Evolutionary conservation across 2,888 invertebrate genomes (phyloP).

Genomic region (Idaea dimidiata): DNA sequence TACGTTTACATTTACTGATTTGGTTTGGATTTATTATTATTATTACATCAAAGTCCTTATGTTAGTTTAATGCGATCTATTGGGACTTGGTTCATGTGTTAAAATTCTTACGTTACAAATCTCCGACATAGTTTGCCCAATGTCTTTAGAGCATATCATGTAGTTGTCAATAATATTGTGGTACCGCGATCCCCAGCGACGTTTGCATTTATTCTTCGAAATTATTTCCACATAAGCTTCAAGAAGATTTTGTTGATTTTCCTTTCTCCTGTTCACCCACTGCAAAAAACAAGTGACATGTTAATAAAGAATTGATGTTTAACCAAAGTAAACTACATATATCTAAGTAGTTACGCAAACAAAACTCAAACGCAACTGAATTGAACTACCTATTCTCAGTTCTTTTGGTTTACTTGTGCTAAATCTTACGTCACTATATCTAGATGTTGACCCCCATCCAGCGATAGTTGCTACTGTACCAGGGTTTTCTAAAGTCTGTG

Average conservation of each 20-base stretch:
- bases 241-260: slow-evolving; percentile 57
- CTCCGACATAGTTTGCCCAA: slow-evolving; percentile 68
- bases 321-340: background rate
- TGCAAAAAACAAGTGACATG: slow-evolving; percentile 26
- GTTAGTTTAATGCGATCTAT: too few relatives aligned
- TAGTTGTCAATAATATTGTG: slow-evolving; percentile 70
- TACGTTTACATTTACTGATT: too few relatives aligned
- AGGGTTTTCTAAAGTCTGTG: slow-evolving; percentile 59
- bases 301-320: background rate
- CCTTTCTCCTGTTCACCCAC: slow-evolving; percentile 61
- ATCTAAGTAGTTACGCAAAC: background rate
- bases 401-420: background rate
- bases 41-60: too few relatives aligned
- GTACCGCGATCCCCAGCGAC: slow-evolving; percentile 64
- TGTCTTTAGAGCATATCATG: slow-evolving; percentile 69
- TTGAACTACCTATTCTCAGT: background rate
- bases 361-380: background rate
- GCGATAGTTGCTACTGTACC: slow-evolving; percentile 53
- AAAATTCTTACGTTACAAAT: slow-evolving; percentile 61
- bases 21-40: too few relatives aligned
- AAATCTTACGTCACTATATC: slow-evolving; percentile 59
- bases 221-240: slow-evolving; percentile 61
- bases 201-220: slow-evolving; percentile 57
- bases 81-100: too few relatives aligned
- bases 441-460: slow-evolving; percentile 65